phyloP scores from a whole-genome alignment of 1,140 invertebrate genomes.

The Aphaenogaster floridana region DNA sequence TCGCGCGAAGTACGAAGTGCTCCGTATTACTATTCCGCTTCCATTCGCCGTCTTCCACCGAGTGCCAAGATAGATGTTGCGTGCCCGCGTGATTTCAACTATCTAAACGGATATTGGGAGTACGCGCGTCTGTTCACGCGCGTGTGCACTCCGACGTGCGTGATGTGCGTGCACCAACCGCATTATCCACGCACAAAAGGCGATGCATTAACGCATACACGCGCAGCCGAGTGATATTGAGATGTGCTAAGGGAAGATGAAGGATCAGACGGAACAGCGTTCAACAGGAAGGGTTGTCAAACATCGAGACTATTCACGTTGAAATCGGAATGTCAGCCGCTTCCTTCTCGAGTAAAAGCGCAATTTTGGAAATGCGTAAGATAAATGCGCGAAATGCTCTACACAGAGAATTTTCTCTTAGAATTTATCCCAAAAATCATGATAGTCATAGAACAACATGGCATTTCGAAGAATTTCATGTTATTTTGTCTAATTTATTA shows the following conservation, averaged over 20 bases:
- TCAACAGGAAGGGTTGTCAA: conserved; percentile 15
- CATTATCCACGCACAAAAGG: conserved; percentile 64
- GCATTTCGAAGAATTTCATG: no score
- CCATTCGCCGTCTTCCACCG: conserved; percentile 54
- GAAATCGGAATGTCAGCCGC: neutral
- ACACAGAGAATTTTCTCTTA: no score
- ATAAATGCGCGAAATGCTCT: neutral
- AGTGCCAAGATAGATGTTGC: conserved; percentile 51
- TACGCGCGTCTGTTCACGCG: conserved; percentile 41
- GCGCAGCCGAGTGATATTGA: conserved; percentile 74
- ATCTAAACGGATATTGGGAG: conserved; percentile 41
- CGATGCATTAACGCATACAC: conserved; percentile 74
- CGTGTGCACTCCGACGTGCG: conserved; percentile 66
- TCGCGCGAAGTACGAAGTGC: conserved; percentile 73
- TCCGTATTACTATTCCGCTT: conserved; percentile 67
- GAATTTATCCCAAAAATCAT: no score
- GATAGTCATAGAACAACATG: no score
- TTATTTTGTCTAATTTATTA: no score
- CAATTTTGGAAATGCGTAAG: conserved; percentile 6
- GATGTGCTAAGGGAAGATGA: conserved; percentile 76
- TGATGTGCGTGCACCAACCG: conserved; percentile 49
- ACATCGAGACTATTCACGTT: conserved; percentile 4
- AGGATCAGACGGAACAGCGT: conserved; percentile 38
- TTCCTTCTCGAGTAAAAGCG: neutral
- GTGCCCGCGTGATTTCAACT: conserved; percentile 72